Evolutionary conservation across 2,113 vertebrate genomes (phyloP), one percentile per base, ranked within the genome.

Genomic region (Caranx melampygus): DNA sequence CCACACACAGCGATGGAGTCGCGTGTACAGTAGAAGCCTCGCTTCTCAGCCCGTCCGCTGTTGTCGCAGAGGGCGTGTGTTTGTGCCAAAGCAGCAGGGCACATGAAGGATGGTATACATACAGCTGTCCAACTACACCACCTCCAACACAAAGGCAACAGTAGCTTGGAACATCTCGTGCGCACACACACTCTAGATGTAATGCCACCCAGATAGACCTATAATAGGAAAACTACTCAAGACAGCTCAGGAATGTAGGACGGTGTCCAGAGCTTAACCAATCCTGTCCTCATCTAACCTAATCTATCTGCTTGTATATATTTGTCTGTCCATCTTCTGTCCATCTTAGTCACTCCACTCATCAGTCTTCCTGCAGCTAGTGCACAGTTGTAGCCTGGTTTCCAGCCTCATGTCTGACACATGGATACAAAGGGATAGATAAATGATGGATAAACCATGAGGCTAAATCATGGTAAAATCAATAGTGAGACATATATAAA

Each of bases 181-280:
- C 10, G 14, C 26, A 63, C 21, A 75, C 40, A 58, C 47, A 58
- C 55, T 58, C 26, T 4, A 5, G 21, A 81, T 58, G 55, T 18
- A 70, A 69, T 70, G 78, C 78, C 74, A 79, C 78, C 82, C 70
- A 84, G 81, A 82, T 71, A 60, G 44, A 59, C 35, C 72, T 84
- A 63, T 75, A 81, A 68, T 79, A 83, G 63, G 75, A 78, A 81
- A 82, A 79, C 59, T 68, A 85, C 6, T 57, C 35, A 6, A 42
- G 62, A 65, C 83, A 89, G 72, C 33, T 71, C 0, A 21, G 60
- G 71, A 87, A 82, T 81, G 78, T 62, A 20, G 67, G 47, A 45
- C 71, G 70, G 42, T 33, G 69, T 75, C 66, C 40, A 68, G 52
- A n/a, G 5, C 61, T 81, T 31, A 49, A 78, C 65, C 63, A 16